phyloP scores from a whole-genome alignment of 2,888 invertebrate genomes.

The Adineta ricciae region DNA sequence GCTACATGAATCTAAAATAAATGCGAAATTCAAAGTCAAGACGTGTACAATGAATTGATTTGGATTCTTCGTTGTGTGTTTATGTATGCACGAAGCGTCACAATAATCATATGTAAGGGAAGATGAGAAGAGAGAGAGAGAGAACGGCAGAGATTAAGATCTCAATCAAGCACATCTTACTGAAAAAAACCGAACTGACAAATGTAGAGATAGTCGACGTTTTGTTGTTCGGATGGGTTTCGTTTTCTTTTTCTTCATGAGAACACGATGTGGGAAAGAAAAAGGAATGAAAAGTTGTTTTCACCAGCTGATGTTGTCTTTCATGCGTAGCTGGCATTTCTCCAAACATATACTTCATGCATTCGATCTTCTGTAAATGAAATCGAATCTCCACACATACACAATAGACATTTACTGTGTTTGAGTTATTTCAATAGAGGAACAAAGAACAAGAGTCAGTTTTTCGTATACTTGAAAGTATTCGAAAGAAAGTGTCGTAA shows the following conservation, averaged over 20 bases:
- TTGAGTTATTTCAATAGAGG: not conserved
- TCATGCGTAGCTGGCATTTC: not conserved
- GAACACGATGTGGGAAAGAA: not conserved
- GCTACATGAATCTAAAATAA: not conserved
- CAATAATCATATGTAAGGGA: not conserved
- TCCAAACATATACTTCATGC: not conserved
- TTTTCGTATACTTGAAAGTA: not conserved
- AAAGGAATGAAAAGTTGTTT: not conserved
- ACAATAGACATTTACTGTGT: not conserved
- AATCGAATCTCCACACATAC: not conserved
- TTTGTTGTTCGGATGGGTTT: not conserved
- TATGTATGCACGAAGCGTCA: not conserved
- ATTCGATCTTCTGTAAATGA: not conserved
- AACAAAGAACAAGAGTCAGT: not conserved
- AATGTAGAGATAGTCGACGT: not conserved
- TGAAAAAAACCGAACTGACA: not conserved
- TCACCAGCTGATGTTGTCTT: not conserved
- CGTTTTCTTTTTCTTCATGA: not conserved
- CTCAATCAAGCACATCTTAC: not conserved
- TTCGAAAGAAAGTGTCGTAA: not conserved
- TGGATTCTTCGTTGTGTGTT: not conserved
- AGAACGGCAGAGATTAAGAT: not conserved
- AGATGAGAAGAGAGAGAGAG: not conserved
- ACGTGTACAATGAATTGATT: not conserved
- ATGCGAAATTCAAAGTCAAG: not conserved